Evolutionary conservation across 2,113 vertebrate species (phyloP), one percentile per base, ranked within the genome.

Genomic region (Tylochromis polylepis): DNA sequence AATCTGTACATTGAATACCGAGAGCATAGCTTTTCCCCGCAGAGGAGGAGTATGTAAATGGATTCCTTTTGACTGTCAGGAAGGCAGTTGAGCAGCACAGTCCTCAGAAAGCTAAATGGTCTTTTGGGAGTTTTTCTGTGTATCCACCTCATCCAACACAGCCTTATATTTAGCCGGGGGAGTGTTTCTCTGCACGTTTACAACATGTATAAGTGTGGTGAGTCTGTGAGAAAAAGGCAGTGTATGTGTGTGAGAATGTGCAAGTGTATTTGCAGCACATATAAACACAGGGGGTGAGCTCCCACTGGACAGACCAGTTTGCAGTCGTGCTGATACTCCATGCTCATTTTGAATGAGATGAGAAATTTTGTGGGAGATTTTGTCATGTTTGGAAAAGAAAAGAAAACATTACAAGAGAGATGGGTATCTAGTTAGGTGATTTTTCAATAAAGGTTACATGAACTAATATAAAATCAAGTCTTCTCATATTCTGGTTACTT

Each of bases 301-400:
- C 91, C 91, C 92, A 89, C 89, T 20, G 91, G 90, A 91, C 87
- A 51, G 53, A 79, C 58, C 43, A 57, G 79, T 34, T 65, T 77
- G 43, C 65, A 87, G 79, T 72, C 29, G 8, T 55, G 77, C 67
- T 56, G 24, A 53, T 49, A 22, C 53, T 53, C 82, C 86, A 78
- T 4, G 34, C 56, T 87, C 36, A 27, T 14, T 78, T 51, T 65
- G 29, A 81, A 58, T 57, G 11, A 59, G 22, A n/a, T 38, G 70
- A n/a, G 12, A 60, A 56, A 20, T 82, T 79, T 4, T 60, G 24
- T 22, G 80, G 11, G 55, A 38, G 43, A 57, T n/a, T 38, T 62
- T 29, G 22, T 55, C 38, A 79, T 49, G 15, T 36, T 60, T 43
- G 12, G 46, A 72, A 24, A 57, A 11, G 4, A 41, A 41, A 11